Evolutionary conservation across 2,888 invertebrate species (phyloP), one percentile per base, ranked within the genome.

Genomic region (Hypomecis atomaria): DNA sequence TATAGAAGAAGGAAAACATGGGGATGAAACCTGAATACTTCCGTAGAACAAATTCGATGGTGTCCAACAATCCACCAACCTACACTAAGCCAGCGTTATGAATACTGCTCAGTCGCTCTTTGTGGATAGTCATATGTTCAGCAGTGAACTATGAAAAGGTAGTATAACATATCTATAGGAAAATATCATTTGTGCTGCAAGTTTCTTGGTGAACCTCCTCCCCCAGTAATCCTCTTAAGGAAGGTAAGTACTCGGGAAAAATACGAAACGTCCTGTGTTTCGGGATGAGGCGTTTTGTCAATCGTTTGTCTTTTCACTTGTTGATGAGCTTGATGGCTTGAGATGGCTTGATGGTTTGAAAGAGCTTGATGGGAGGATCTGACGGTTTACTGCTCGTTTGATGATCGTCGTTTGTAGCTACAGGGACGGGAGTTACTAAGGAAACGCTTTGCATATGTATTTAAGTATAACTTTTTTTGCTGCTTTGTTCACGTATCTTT

Each of bases 191-290:
- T 70, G 71, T 78, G 80, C 78, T 78, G 79, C 62, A 81, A 79
- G 82, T 81, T 79, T 78, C 79, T 81, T 75, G 74, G 71, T 72
- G 70, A 73, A 71, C 71, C 73, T 62, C 69, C 71, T 65, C 61
- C 66, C 59, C 59, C 62, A 13, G 77, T 84, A 85, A 85, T 86
- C 84, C 81, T 79, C 82, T 85, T 84, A 84, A 83, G 83, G 86
- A 84, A 83, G 84, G 86, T 84, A 77, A 80, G 79, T 77, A 69
- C 63, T 70, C 65, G 76, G 75, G 76, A 70, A 74, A 74, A 73
- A 79, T 82, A 66, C 67, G 61, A 65, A 65, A 66, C 65, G 69
- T 56, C 59, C 65, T 49, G 54, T 59, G 67, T 45, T 59, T 50
- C n/a, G 56, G 43, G 57, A 47, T 13, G 60, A 53, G 57, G 47